Base-by-base conservation (phyloP, 2,797 vertebrate genomes). In the Bradypus variegatus region DNA sequence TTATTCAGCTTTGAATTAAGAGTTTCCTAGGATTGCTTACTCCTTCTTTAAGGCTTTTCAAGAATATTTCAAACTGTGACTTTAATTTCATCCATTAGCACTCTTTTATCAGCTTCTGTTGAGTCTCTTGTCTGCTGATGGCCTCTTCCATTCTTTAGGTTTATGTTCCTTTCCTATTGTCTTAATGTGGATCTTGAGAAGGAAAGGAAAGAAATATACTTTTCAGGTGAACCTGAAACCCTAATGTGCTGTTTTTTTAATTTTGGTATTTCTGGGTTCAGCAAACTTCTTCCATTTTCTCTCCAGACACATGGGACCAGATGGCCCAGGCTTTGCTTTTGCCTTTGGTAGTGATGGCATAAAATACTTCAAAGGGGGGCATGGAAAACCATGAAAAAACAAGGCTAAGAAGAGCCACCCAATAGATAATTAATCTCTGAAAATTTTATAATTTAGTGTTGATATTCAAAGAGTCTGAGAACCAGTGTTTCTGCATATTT, bases 401-500 rank as follows among this genome's bases (percentile, higher is more conserved):
- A 86, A 73, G 36, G 65, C 67, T 72, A 77, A 90, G 62, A 70
- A 87, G 80, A 12, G 45, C 48, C 18, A 31, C 21, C 41, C 36
- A 33, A 10, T 41, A 41, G 25, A 14, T 64, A 36, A 60, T 85
- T 18, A 79, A 62, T 70, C 69, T 53, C 69, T 62, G 64, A 65
- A 13, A 31, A 14, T 65, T 65, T 65, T 65, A 31, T 65, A 31
- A 65, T 65, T 65, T 65, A 14, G 50, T 50, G 64, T 65, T 65
- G 11, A 31, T 33, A 65, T 65, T 65, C 31, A 65, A 25, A 62
- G 64, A 31, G 29, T 23, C 64, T 86, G 33, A 88, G 65, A 90
- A 78, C 13, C 69, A 82, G 27, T 72, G 86, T 62, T 89, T 94
- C 67, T 89, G 36, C 69, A n/a, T 88, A 41, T 88, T 91, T 92